These are phyloP conservation scores for Hydra vulgaris DNA, from an alignment of 30 jellyfish, hydroid and myxozoan species.

Conservation along the genomic window DNA sequence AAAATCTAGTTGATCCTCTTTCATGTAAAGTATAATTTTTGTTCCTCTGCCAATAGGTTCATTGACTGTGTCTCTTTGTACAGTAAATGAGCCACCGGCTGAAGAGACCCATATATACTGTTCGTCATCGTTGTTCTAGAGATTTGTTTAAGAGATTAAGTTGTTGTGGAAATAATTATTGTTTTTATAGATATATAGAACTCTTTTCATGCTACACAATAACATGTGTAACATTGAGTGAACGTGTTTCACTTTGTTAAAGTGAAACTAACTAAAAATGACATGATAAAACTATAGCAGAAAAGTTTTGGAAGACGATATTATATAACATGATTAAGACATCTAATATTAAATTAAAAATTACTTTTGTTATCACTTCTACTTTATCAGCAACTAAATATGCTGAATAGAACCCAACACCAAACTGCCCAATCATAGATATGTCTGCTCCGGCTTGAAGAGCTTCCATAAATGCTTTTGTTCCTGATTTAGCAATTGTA, in stretches of 20 bases:
- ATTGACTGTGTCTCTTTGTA: constrained; percentile 67
- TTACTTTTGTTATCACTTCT: constrained; percentile 75
- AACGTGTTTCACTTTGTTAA: background rate
- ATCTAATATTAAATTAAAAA: no score
- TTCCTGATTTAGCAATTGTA: constrained; percentile 95
- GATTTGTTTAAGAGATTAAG: no score
- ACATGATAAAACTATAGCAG: no score
- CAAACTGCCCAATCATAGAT: constrained; percentile 96
- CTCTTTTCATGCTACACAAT: background rate
- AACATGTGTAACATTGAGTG: background rate
- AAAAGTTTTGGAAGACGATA: no score
- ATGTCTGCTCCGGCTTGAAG: constrained; percentile 97
- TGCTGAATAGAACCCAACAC: constrained; percentile 98
- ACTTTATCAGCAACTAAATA: constrained; percentile 87
- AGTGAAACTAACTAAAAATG: no score
- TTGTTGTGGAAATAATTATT: background rate
- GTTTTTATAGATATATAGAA: no score
- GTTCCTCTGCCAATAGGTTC: constrained; percentile 99
- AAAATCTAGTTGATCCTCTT: constrained; percentile 81
- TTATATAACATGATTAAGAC: no score
- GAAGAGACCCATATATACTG: constrained; percentile 95
- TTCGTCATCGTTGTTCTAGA: constrained; percentile 88
- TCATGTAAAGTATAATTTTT: constrained; percentile 62
- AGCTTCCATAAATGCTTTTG: constrained; percentile 97
- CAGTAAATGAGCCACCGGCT: constrained; percentile 98